phyloP scores from a whole-genome alignment of 2,113 vertebrate genomes.

The Leucosticte australis region DNA sequence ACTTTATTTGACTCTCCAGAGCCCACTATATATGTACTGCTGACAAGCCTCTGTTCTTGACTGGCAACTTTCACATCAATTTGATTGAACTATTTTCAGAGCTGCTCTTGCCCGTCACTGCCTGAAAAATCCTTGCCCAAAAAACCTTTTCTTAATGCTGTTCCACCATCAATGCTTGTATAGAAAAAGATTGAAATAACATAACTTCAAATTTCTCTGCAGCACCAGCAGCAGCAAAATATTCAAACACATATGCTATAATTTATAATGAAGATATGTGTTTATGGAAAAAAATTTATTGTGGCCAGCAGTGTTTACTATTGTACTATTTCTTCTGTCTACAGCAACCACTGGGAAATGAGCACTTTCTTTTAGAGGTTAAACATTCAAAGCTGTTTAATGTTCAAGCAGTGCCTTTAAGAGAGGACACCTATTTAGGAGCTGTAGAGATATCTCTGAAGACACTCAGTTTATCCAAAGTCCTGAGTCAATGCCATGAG shows the following conservation, averaged over 20 bases:
- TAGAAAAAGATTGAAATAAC: background rate
- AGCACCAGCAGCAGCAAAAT: background rate
- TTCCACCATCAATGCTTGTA: background rate
- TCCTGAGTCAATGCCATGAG: background rate
- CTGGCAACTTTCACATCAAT: background rate
- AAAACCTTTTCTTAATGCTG: background rate
- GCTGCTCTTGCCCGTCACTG: background rate
- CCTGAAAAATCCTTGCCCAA: background rate
- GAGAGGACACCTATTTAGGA: background rate
- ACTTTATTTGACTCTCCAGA: background rate
- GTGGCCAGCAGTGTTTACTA: background rate
- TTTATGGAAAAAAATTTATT: background rate
- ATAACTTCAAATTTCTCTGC: background rate
- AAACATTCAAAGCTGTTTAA: background rate
- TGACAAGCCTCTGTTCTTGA: background rate
- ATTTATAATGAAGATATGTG: background rate
- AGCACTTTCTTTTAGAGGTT: background rate
- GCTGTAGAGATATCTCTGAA: background rate
- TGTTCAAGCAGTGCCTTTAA: background rate
- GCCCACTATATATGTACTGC: background rate
- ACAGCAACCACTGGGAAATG: background rate
- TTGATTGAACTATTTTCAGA: background rate
- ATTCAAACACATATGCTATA: background rate
- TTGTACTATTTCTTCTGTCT: background rate
- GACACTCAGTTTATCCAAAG: background rate